A percentile compares a stretch with the other conserved stretches of the same genome.
Evolutionary conservation across 2,888 invertebrate genomes (phyloP).

Genomic region (Didymodactylos carnosus): DNA sequence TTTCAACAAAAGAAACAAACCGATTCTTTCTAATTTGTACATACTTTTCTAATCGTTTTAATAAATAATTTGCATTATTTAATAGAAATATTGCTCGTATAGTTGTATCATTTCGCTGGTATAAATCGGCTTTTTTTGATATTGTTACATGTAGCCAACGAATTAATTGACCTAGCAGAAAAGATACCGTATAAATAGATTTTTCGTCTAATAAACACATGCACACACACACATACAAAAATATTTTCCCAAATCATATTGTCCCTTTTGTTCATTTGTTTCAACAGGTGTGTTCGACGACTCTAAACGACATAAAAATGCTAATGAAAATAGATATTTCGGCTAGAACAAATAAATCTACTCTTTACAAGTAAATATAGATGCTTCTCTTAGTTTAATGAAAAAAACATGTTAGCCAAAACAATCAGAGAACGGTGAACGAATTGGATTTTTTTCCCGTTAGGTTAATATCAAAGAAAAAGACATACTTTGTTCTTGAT

Average conservation of each 20-base stretch:
- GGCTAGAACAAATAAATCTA: too few species aligned
- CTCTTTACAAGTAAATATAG: too few species aligned
- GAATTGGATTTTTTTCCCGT: not conserved
- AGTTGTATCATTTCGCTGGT: not conserved
- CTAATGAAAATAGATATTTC: too few species aligned
- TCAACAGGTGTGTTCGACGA: too few species aligned
- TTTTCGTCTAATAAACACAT: not conserved
- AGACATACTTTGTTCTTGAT: not conserved
- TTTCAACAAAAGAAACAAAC: too few species aligned
- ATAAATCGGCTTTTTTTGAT: not conserved
- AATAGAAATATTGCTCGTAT: not conserved
- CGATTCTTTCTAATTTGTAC: too few species aligned
- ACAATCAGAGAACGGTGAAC: too few species aligned
- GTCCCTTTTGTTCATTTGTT: not conserved
- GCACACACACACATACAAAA: not conserved
- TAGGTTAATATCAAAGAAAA: not conserved
- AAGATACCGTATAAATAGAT: not conserved
- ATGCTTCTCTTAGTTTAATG: too few species aligned
- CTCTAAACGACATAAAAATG: too few species aligned
- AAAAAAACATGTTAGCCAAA: too few species aligned
- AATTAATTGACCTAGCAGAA: not conserved
- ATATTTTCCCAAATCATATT: not conserved
- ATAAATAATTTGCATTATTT: not conserved
- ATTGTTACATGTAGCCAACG: not conserved
- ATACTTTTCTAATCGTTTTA: not conserved